Evolutionary conservation across 2,888 invertebrate species (phyloP), one percentile per base, ranked within the genome.

Genomic region (Phania funesta): DNA sequence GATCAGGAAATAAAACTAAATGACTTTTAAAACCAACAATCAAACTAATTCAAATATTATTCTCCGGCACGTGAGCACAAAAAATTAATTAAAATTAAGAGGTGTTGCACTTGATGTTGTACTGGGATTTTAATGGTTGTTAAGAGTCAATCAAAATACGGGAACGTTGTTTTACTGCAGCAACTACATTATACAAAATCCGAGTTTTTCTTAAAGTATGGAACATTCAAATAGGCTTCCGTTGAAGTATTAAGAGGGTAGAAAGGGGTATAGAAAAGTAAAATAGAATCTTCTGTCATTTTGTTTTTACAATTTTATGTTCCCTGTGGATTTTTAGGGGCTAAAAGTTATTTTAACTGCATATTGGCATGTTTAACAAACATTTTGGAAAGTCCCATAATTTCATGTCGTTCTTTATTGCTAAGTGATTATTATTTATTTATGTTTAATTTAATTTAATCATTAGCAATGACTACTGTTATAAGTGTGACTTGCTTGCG

Each of bases 31-130:
- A 52, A 22, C 16, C n/a, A 26, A 26, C n/a, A 38, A 38, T 13
- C 35, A 52, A 65, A 20, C 16, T 38, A 24, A 18, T 68, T 24
- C 18, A 80, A 35, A 64, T n/a, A 35, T n/a, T 54, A 50, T 67
- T 26, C 26, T 20, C 9, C 18, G 54, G n/a, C 46, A 80, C 22
- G 56, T 24, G 38, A 56, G 22, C 3, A 56, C 16, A 48, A 8
- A 54, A 56, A 41, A 29, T 35, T 22, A 56, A 46, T 38, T 0
- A 20, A 32, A 60, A n/a, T 3, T 24, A 54, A 38, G 22, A 50
- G 13, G 38, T 18, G 38, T 44, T 32, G 1, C 5, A 2, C 16
- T 44, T 26, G 11, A 26, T 44, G 4, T 9, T 56, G 20, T 7
- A 35, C 22, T 65, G 6, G 5, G 16, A 4, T 22, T 32, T 29